Evolutionary conservation across 2,888 invertebrate species (phyloP).

Genomic region (Andrena flavipes): DNA sequence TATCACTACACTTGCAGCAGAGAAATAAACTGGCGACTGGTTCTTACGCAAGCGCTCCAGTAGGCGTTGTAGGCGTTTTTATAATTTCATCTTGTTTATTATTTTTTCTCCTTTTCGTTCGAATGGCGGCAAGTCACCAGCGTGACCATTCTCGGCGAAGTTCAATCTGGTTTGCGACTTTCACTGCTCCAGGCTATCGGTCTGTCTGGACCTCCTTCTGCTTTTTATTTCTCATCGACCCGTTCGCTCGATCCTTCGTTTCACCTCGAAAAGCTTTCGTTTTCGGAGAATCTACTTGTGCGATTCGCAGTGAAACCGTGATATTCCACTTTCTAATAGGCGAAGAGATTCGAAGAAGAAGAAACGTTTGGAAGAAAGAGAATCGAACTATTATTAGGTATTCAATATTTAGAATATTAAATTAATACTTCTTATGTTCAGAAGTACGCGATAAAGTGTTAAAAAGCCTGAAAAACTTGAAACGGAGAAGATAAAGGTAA

Average conservation of each 20-base stretch:
- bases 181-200: constrained; percentile 78
- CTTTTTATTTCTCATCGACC: constrained; percentile 6
- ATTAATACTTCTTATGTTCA: too few species aligned
- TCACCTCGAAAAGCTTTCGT: constrained; percentile 42
- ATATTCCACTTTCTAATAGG: constrained; percentile 12
- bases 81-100: constrained; percentile 48
- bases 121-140: constrained; percentile 52
- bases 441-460: too few species aligned
- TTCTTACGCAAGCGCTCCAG: constrained; percentile 56
- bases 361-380: neutral
- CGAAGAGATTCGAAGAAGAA: constrained; percentile 1
- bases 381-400: too few species aligned
- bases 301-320: constrained; percentile 14
- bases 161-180: constrained; percentile 76
- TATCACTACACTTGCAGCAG: neutral
- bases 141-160: constrained; percentile 73
- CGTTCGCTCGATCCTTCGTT: constrained; percentile 24
- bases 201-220: constrained; percentile 32
- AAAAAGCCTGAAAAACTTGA: too few species aligned
- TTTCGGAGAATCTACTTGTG: constrained; percentile 22
- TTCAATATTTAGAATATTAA: too few species aligned
- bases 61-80: constrained; percentile 53
- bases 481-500: too few species aligned
- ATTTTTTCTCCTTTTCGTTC: constrained; percentile 19
- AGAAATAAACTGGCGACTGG: constrained; percentile 41